Conservation (phyloP, 2,113 vertebrate genomes). For the Hirundichthys speculiger region DNA sequence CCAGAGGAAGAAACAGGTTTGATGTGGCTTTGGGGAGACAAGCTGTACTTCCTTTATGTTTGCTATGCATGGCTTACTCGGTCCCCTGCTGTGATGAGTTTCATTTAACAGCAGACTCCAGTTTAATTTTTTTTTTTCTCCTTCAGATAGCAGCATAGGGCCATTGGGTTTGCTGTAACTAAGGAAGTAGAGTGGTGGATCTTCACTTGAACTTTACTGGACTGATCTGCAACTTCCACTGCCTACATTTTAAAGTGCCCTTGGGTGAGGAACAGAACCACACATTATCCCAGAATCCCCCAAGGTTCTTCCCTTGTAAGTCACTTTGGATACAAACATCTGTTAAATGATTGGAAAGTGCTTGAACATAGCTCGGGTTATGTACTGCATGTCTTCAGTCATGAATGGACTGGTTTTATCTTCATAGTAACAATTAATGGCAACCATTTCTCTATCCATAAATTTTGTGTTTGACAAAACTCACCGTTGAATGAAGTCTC, state of each 20-base stretch:
- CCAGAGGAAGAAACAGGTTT: conserved; percentile 29
- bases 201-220: too few species aligned
- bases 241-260: too few species aligned
- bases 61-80: conserved; percentile 35
- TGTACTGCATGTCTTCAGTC: conserved; percentile 9
- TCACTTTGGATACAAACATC: too few species aligned
- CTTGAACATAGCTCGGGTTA: conserved; percentile 1
- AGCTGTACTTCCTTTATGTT: conserved; percentile 32
- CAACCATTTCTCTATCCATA: conserved; percentile 34
- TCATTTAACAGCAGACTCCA: conserved; percentile 16
- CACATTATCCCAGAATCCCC: too few species aligned
- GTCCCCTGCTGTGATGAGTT: conserved; percentile 11
- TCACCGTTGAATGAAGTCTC: conserved; percentile 21
- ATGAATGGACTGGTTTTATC: not conserved
- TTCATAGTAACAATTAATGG: conserved; percentile 16
- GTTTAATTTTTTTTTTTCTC: not conserved
- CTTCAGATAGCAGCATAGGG: too few species aligned
- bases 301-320: too few species aligned
- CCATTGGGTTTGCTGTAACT: too few species aligned
- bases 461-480: conserved; percentile 33
- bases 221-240: too few species aligned
- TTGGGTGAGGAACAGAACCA: too few species aligned
- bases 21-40: conserved; percentile 49
- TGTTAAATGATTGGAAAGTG: not conserved
- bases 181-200: too few species aligned